A percentile compares a stretch with the other conserved stretches of the same genome.
phyloP scores from a whole-genome alignment of 2,113 vertebrate genomes.

The Neodontobutis hainanensis region DNA sequence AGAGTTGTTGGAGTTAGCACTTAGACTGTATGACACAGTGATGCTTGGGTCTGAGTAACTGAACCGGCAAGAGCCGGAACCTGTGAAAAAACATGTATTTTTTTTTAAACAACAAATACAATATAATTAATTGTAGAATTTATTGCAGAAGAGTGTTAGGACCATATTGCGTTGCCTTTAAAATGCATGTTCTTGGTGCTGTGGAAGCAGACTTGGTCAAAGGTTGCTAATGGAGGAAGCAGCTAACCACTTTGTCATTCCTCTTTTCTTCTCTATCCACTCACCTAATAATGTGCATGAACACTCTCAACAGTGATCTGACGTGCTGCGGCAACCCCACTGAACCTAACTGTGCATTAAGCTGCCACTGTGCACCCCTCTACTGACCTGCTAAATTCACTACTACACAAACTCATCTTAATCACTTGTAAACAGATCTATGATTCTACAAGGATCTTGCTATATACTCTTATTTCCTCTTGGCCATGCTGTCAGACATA shows the following conservation, averaged over 20 bases:
- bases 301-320: slow-evolving; percentile 8
- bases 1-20: slow-evolving; percentile 75
- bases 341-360: slow-evolving; percentile 48
- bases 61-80: slow-evolving; percentile 93
- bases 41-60: slow-evolving; percentile 96
- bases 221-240: slow-evolving; percentile 63
- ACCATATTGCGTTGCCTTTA: slow-evolving; percentile 3
- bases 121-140: too few relatives aligned
- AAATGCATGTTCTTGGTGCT: slow-evolving; percentile 29
- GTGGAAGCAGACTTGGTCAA: slow-evolving; percentile 34
- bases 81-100: slow-evolving; percentile 67
- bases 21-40: slow-evolving; percentile 88
- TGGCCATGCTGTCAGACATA: slow-evolving; percentile 34
- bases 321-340: slow-evolving; percentile 10
- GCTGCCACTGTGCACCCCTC: slow-evolving; percentile 22
- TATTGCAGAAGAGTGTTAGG: too few relatives aligned
- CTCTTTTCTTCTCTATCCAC: slow-evolving; percentile 8
- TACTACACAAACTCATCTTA: slow-evolving; percentile 29
- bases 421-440: slow-evolving; percentile 32
- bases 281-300: slow-evolving; percentile 4
- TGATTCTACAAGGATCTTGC: slow-evolving; percentile 28
- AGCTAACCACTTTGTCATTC: slow-evolving; percentile 9
- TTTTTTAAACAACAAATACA: not conserved
- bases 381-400: slow-evolving; percentile 18
- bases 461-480: slow-evolving; percentile 40